Percentiles rank a stretch among this genome's conserved stretches.
Evolutionary conservation across 2,888 invertebrate species (phyloP).

Genomic region (Xanthostigma xanthostigma): DNA sequence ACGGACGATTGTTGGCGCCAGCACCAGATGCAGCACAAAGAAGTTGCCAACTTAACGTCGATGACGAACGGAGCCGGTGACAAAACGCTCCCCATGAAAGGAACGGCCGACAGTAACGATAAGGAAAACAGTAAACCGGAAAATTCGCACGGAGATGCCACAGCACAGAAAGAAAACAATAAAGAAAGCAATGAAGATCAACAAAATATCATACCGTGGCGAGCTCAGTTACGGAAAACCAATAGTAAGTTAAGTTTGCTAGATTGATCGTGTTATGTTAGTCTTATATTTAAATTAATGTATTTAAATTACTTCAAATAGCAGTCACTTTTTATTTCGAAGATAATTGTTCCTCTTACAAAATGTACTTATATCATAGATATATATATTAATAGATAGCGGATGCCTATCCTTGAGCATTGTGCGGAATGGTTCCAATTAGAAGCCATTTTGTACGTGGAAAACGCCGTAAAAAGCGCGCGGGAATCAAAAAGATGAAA

Average conservation of each 20-base stretch:
- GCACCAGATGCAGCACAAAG: slow-evolving; percentile 19
- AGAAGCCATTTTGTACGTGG: too few species aligned
- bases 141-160: slow-evolving; percentile 1
- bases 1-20: slow-evolving; percentile 30
- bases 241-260: slow-evolving; percentile 77
- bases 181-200: slow-evolving; percentile 42
- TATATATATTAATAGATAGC: too few species aligned
- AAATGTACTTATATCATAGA: neutral
- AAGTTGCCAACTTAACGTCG: slow-evolving; percentile 18
- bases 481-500: too few species aligned
- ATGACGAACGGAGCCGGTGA: slow-evolving; percentile 13
- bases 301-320: neutral
- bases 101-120: slow-evolving; percentile 18
- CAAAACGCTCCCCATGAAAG: slow-evolving; percentile 2
- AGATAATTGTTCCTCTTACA: neutral
- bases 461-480: too few species aligned
- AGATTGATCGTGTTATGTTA: slow-evolving; percentile 30
- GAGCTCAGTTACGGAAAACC: slow-evolving; percentile 76
- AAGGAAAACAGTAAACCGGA: slow-evolving; percentile 25
- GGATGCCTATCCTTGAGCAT: too few species aligned
- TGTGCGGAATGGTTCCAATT: too few species aligned
- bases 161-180: slow-evolving; percentile 8
- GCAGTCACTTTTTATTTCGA: neutral
- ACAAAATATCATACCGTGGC: slow-evolving; percentile 70
- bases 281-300: neutral